A percentile compares a stretch with the other conserved stretches of the same genome.
Evolutionary conservation across 2,888 invertebrate species (phyloP).

Genomic region (Branchellion lobata): DNA sequence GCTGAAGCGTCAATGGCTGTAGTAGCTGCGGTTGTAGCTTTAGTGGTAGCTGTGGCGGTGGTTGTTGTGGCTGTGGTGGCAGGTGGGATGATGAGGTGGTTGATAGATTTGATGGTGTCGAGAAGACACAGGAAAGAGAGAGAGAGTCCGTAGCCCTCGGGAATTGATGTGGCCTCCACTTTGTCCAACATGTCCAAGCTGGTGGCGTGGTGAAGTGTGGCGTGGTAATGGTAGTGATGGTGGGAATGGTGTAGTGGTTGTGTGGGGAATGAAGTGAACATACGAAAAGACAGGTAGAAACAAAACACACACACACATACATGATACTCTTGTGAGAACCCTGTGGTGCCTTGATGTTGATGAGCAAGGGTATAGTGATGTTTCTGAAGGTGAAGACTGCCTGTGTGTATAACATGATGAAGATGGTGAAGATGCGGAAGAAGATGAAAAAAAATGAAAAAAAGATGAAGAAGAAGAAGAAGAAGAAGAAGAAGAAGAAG

Average conservation of each 20-base stretch:
- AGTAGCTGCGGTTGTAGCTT: neutral
- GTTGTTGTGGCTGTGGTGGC: neutral
- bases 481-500: too few relatives aligned
- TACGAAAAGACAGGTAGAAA: too few relatives aligned
- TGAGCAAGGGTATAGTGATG: slow-evolving; percentile 84
- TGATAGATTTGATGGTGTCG: slow-evolving; percentile 77
- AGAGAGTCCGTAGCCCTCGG: slow-evolving; percentile 96
- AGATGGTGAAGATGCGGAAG: too few relatives aligned
- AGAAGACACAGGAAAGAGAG: slow-evolving; percentile 89
- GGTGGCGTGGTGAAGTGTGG: too few relatives aligned
- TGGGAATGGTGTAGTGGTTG: neutral
- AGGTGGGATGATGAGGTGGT: slow-evolving; percentile 54
- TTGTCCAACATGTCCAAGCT: slow-evolving; percentile 89
- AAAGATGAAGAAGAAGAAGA: too few relatives aligned
- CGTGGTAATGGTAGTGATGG: neutral
- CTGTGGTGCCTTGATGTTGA: slow-evolving; percentile 72
- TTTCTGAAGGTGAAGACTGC: slow-evolving; percentile 90
- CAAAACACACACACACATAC: slow-evolving; percentile 71
- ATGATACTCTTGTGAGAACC: slow-evolving; percentile 85
- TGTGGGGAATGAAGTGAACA: neutral
- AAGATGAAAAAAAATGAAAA: too few relatives aligned
- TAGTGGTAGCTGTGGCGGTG: neutral
- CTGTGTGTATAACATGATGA: slow-evolving; percentile 71
- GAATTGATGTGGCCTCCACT: slow-evolving; percentile 85
- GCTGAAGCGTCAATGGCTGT: neutral